phyloP scores from a whole-genome alignment of 2,797 vertebrate species.

The Sylvilagus floridanus region DNA sequence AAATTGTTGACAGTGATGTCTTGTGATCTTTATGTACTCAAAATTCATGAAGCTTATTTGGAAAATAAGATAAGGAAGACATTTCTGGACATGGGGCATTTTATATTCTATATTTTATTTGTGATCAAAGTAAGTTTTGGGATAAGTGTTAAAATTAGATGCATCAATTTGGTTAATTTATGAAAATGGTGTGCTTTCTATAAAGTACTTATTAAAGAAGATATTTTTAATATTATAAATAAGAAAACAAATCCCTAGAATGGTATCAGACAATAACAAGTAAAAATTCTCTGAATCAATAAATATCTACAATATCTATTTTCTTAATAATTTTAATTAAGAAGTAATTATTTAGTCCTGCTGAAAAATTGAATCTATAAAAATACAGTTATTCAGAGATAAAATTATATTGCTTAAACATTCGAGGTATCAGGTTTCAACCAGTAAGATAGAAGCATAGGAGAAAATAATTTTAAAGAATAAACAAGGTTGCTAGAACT shows the following conservation, averaged over 20 bases:
- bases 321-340: background rate
- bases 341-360: background rate
- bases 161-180: background rate
- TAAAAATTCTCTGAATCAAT: background rate
- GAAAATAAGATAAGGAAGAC: conserved; percentile 1
- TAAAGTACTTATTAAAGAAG: background rate
- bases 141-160: conserved; percentile 26
- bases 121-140: background rate
- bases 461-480: background rate
- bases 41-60: background rate
- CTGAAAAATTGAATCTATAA: background rate
- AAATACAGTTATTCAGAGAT: background rate
- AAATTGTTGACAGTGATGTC: conserved; percentile 8
- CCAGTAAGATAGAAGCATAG: background rate
- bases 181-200: background rate
- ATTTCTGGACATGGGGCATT: background rate
- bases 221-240: background rate
- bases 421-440: background rate
- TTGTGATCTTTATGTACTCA: conserved; percentile 48
- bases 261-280: background rate
- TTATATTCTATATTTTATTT: background rate
- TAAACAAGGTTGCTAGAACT: background rate
- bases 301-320: background rate
- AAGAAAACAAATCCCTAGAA: background rate
- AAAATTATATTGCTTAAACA: background rate